A percentile compares a stretch with the other conserved stretches of the same genome.
phyloP scores from a whole-genome alignment of 2,113 vertebrate species.

The Antechinus stuartii region DNA sequence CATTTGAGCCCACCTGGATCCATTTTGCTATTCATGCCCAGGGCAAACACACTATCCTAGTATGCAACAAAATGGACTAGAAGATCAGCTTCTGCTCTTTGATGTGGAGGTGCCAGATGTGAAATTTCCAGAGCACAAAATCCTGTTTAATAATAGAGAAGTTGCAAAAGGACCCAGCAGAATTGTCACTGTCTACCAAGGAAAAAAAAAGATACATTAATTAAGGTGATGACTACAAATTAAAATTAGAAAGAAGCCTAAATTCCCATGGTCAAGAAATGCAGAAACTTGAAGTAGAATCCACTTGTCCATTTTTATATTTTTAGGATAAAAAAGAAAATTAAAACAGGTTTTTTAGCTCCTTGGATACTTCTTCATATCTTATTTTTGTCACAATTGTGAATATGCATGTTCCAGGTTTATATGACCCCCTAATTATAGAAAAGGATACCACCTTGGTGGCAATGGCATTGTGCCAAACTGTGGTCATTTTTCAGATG shows the following conservation, averaged over 20 bases:
- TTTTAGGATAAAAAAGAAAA: background rate
- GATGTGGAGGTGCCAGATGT: background rate
- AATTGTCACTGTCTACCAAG: slow-evolving; percentile 32
- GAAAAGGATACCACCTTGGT: background rate
- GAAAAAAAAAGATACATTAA: slow-evolving; percentile 17
- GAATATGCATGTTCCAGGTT: background rate
- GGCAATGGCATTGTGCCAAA: background rate
- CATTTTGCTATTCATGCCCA: background rate
- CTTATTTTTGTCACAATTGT: background rate
- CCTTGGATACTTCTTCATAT: background rate
- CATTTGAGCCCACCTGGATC: background rate
- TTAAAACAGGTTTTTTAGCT: background rate
- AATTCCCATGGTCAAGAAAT: slow-evolving; percentile 35
- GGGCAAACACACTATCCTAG: background rate
- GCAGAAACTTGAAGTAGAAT: background rate
- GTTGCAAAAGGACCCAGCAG: background rate
- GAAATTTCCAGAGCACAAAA: background rate
- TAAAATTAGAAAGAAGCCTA: slow-evolving; percentile 39
- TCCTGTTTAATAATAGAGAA: background rate
- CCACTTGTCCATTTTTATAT: background rate
- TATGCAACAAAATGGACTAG: slow-evolving; percentile 19
- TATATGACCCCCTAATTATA: background rate
- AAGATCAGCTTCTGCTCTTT: slow-evolving; percentile 39
- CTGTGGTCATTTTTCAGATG: background rate
- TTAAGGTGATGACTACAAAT: slow-evolving; percentile 50